These are phyloP conservation scores for Tauraco hartlaubi DNA, from an alignment of 2,797 vertebrate genomes.

Conservation along the genomic window DNA sequence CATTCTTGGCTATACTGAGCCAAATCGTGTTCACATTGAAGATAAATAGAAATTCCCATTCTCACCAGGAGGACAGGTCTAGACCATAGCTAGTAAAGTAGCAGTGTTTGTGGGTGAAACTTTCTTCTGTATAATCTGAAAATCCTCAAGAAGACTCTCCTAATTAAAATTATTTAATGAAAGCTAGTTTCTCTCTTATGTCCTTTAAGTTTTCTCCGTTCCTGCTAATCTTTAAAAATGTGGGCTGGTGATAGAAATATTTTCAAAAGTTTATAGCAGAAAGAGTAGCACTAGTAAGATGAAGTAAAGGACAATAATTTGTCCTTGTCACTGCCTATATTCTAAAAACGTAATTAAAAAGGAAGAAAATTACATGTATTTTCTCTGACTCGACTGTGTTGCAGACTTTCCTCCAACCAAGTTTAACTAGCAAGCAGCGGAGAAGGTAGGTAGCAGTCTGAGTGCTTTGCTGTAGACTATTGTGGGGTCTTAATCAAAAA, in stretches of 20 bases:
- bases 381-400: not conserved
- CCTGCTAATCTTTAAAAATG: not conserved
- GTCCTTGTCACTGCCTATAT: not conserved
- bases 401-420: not conserved
- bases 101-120: not conserved
- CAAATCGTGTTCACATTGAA: not conserved
- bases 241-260: not conserved
- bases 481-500: not conserved
- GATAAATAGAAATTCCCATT: not conserved
- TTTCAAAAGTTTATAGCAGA: not conserved
- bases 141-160: not conserved
- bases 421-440: not conserved
- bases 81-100: not conserved
- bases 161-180: not conserved
- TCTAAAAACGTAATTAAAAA: not conserved
- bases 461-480: not conserved
- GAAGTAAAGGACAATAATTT: not conserved
- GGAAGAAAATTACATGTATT: not conserved
- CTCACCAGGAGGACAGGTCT: not conserved
- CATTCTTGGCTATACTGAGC: not conserved
- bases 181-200: not conserved
- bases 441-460: not conserved
- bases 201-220: not conserved
- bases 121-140: not conserved
- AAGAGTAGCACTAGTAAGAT: not conserved